These are phyloP conservation scores for Watsonalla binaria DNA, from an alignment of 2,888 invertebrate genomes.

Conservation along the genomic window DNA sequence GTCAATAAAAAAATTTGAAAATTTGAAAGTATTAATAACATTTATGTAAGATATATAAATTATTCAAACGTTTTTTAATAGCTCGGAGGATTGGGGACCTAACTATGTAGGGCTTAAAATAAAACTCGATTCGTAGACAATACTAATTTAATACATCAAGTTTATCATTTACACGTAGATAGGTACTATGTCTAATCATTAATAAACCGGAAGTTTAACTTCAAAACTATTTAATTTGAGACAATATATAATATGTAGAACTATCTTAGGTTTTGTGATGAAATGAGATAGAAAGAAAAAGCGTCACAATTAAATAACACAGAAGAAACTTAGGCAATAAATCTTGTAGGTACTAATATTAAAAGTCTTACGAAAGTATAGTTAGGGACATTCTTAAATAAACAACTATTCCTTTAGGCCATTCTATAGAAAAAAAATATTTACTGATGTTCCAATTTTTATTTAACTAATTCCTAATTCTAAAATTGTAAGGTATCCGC, in stretches of 20 bases:
- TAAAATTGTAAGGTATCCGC: constrained; percentile 54
- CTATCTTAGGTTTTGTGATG: constrained; percentile 33
- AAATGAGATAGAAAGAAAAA: constrained; percentile 45
- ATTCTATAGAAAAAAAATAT: constrained; percentile 20
- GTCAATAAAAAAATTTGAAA: too few species aligned
- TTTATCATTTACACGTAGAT: constrained; percentile 63
- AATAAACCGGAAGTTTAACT: constrained; percentile 64
- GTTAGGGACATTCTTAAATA: not conserved
- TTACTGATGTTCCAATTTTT: constrained; percentile 27
- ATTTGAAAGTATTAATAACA: too few species aligned
- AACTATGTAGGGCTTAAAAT: constrained; percentile 4
- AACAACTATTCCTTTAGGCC: constrained; percentile 41
- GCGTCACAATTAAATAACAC: constrained; percentile 6
- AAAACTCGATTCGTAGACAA: constrained; percentile 48
- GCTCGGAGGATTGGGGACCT: too few species aligned
- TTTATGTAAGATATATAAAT: too few species aligned
- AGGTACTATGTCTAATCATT: constrained; percentile 43
- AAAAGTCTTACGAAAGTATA: too few species aligned
- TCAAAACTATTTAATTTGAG: constrained; percentile 38
- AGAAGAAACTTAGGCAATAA: not conserved
- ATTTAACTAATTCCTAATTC: constrained; percentile 33
- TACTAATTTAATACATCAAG: constrained; percentile 72
- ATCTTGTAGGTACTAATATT: too few species aligned
- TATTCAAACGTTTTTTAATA: too few species aligned
- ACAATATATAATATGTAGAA: constrained; percentile 34